Evolutionary conservation across 1,140 invertebrate species (phyloP), one percentile per base, ranked within the genome.

Genomic region (Trypoxylus dichotomus): DNA sequence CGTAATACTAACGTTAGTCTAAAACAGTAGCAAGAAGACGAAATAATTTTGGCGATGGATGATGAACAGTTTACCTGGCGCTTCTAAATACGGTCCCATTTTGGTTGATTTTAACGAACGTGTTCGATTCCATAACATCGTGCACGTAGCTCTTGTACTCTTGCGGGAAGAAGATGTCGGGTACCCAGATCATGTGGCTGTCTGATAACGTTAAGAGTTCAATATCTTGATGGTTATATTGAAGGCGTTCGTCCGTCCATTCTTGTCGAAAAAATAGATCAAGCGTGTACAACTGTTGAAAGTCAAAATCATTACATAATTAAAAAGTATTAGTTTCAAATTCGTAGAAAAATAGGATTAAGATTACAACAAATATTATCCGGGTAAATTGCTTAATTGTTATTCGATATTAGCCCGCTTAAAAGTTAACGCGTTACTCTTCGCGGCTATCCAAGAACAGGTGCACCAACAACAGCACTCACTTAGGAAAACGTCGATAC

Each of bases 51-150:
- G n/a, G 10, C 5, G 10, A 8, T 19, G 29, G 7, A 25, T 21
- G 1, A 8, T 2, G 41, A 29, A 10, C 1, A 58, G 19, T 37
- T 74, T 74, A 75, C 74, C 74, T 75, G 7, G 43, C 74, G 43
- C 74, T 75, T 27, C 32, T 75, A 15, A 54, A 75, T 41, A 75
- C 74, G 5, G 74, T 75, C 13, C 74, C 74, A 47, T 75, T 42
- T 43, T 27, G 19, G 21, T 75, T n/a, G 27, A 75, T 47, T 47
- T n/a, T 75, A 8, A 43, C 41, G 42, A 54, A 75, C 21, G 32
- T 75, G 43, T 75, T 75, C 15, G 74, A 27, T 75, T 75, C 74
- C 74, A 75, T 54, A 0, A 75, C 10, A 15, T 75, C 74, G 42
- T 75, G 74, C 6, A 54, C n/a, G 13, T 54, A 54, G n/a, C 74